Evolutionary conservation across 2,113 vertebrate genomes (phyloP).

Genomic region (Prinia subflava): DNA sequence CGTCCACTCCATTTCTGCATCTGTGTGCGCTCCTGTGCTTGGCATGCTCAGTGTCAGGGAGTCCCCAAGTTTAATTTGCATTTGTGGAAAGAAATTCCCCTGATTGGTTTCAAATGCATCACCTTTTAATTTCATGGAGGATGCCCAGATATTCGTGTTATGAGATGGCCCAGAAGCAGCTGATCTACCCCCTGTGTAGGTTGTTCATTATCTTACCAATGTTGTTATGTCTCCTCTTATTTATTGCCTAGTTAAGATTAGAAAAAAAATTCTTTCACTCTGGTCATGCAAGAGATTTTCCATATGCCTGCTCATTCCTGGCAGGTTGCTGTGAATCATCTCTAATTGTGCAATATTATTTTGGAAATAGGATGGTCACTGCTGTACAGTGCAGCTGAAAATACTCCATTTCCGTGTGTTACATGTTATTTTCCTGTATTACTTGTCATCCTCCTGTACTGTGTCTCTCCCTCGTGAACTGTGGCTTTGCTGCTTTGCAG

Average conservation of each 20-base stretch:
- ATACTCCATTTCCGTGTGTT: background rate
- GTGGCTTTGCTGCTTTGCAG: background rate
- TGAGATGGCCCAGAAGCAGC: background rate
- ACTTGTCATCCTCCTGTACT: background rate
- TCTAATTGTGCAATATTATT: background rate
- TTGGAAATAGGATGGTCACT: background rate
- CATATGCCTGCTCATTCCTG: background rate
- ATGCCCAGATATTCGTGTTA: background rate
- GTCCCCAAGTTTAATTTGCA: background rate
- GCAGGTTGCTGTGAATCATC: background rate
- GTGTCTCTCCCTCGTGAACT: rapidly evolving
- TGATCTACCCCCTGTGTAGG: background rate
- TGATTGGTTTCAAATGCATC: background rate
- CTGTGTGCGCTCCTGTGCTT: background rate
- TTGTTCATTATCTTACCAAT: background rate
- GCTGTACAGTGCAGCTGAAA: background rate
- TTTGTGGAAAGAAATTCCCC: background rate
- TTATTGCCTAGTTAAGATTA: background rate
- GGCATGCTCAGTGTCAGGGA: background rate
- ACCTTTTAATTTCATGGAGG: conserved; percentile 10
- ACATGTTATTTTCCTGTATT: background rate
- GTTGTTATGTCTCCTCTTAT: background rate
- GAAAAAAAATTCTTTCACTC: background rate
- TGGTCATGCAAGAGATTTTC: background rate
- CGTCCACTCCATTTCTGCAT: background rate